Evolutionary conservation across 2,113 vertebrate species (phyloP).

Genomic region (Atherinomorus stipes): DNA sequence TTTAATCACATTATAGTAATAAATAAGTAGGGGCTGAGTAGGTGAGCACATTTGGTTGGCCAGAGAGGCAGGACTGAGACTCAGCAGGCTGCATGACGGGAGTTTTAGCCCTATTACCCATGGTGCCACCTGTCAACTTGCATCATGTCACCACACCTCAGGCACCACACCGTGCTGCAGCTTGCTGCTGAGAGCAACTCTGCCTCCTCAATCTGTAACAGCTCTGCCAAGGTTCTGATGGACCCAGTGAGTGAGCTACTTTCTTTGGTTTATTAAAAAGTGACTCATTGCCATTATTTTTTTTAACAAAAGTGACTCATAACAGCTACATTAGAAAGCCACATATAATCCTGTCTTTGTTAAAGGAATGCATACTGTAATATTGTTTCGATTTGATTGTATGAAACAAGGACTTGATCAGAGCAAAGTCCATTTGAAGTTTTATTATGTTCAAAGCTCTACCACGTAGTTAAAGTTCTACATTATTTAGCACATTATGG

Average conservation of each 20-base stretch:
- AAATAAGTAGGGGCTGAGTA: constrained; percentile 8
- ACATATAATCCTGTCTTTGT: neutral
- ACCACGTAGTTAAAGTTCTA: neutral
- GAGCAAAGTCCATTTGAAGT: constrained; percentile 33
- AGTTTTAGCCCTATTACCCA: constrained; percentile 68
- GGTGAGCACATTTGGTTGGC: constrained; percentile 25
- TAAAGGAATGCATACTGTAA: constrained; percentile 4
- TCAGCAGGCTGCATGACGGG: constrained; percentile 59
- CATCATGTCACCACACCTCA: constrained; percentile 73
- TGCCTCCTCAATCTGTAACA: constrained; percentile 24
- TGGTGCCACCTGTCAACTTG: constrained; percentile 69
- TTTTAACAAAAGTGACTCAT: neutral
- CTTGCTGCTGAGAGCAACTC: constrained; percentile 63
- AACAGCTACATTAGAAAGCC: neutral
- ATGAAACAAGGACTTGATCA: neutral
- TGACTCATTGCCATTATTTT: neutral
- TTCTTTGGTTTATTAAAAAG: neutral
- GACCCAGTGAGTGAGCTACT: neutral
- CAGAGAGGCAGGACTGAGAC: constrained; percentile 33
- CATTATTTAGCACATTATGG: constrained; percentile 25
- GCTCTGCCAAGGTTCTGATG: neutral
- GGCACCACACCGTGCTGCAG: constrained; percentile 67
- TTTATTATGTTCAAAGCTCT: constrained; percentile 12
- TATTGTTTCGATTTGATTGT: neutral
- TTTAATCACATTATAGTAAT: constrained; percentile 30